Evolutionary conservation across 2,888 invertebrate genomes (phyloP), one percentile per base, ranked within the genome.

Genomic region (Cantharis flavilabris): DNA sequence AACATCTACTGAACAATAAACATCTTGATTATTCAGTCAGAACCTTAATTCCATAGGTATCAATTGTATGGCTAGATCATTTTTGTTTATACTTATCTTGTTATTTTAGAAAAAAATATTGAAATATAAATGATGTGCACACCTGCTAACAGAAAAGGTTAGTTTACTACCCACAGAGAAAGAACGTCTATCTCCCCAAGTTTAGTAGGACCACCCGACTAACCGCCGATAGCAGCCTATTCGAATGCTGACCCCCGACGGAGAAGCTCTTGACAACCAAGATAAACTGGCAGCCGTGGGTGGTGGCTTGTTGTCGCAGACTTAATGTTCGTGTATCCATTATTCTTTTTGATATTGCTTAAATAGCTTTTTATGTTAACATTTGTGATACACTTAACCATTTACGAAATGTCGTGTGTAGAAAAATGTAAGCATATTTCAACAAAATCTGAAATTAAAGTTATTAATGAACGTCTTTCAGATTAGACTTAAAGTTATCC

Each of bases 281-380:
- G 88, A 87, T 87, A 87, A 87, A 88, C 86, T 85, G 86, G 85
- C 84, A 81, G 80, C 87, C 84, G 88, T 88, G 88, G 88, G 88
- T 88, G 88, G 88, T 86, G 86, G 86, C 86, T 85, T 86, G 87
- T 86, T 86, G 87, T 87, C 87, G 86, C 86, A 82, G 85, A 84
- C 85, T 85, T 87, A 87, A 87, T 87, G 87, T 84, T 83, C 85
- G 82, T 86, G 86, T 86, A 86, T 86, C 82, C 85, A 86, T 87
- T 86, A 86, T 86, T 87, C 85, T 85, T 85, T 83, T 83, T 84
- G 83, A 81, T 81, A 82, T 70, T 69, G 79, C 78, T 76, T 78
- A 80, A 79, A 80, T 78, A 69, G 65, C 73, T 73, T 74, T 71
- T 78, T 78, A 76, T 76, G 73, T 67, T 75, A 75, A 78, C 78